Percentiles rank a stretch among this genome's conserved stretches.
phyloP scores from a whole-genome alignment of 2,888 invertebrate genomes.

The Malthinus flaveolus region DNA sequence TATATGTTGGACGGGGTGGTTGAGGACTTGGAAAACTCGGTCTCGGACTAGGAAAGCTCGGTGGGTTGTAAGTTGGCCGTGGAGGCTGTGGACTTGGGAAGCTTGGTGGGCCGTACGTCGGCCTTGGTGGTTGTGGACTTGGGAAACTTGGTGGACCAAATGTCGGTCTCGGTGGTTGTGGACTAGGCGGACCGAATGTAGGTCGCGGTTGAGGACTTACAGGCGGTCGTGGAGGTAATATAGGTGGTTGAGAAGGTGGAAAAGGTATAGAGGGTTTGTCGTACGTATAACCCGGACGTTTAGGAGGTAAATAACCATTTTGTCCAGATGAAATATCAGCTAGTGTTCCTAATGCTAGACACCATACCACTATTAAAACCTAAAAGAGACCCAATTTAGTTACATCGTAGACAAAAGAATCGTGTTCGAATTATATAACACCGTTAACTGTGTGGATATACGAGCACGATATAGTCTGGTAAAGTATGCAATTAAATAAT shows the following conservation, averaged over 20 bases:
- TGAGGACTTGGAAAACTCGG: constrained; percentile 10
- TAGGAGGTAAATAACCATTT: constrained; percentile 76
- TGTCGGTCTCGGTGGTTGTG: constrained; percentile 10
- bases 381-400: constrained; percentile 46
- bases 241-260: constrained; percentile 39
- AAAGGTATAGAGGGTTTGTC: constrained; percentile 67
- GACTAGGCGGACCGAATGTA: constrained; percentile 22
- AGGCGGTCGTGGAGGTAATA: constrained; percentile 37
- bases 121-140: constrained; percentile 1
- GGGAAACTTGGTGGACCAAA: constrained; percentile 6
- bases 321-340: constrained; percentile 66
- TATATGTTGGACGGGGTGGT: constrained; percentile 14
- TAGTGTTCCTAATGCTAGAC: constrained; percentile 53
- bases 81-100: constrained; percentile 23
- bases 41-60: constrained; percentile 8
- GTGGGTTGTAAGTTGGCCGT: constrained; percentile 16
- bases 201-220: constrained; percentile 12
- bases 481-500: too few relatives aligned
- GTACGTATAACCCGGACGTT: constrained; percentile 72
- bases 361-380: constrained; percentile 58
- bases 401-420: too few relatives aligned
- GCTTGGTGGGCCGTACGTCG: background rate
- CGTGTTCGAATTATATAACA: too few relatives aligned
- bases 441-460: too few relatives aligned
- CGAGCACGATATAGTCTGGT: too few relatives aligned